Percentiles rank a stretch among this genome's conserved stretches.
These are phyloP conservation scores for Aradus depressus DNA, from an alignment of 2,888 invertebrate genomes.

Conservation along the genomic window DNA sequence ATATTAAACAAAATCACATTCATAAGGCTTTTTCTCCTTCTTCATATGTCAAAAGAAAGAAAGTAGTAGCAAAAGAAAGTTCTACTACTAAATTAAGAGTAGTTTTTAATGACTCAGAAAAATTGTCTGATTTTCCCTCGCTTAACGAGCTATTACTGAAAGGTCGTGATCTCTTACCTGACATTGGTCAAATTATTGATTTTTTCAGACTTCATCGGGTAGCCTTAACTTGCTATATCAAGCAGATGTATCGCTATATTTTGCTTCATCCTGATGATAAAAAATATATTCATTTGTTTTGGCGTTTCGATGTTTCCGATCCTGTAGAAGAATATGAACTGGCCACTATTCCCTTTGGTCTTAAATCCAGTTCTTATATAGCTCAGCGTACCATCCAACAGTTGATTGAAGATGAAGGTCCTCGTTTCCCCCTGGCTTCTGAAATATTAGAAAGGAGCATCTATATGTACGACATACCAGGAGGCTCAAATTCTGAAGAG, in stretches of 20 bases:
- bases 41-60: too few species aligned
- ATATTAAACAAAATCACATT: too few species aligned
- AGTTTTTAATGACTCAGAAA: too few species aligned
- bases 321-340: constrained; percentile 26
- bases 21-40: too few species aligned
- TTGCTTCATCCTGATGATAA: constrained; percentile 17
- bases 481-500: constrained; percentile 22
- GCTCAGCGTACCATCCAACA: constrained; percentile 27
- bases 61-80: too few species aligned
- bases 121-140: too few species aligned
- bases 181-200: not conserved
- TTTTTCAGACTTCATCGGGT: not conserved
- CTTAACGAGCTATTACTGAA: not conserved
- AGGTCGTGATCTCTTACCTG: not conserved
- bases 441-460: constrained; percentile 20
- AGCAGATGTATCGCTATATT: constrained; percentile 23
- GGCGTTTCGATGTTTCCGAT: constrained; percentile 21
- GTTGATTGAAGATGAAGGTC: constrained; percentile 23
- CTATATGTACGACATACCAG: constrained; percentile 31
- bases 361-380: constrained; percentile 27
- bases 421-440: constrained; percentile 23
- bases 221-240: constrained; percentile 17
- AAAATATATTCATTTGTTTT: constrained; percentile 29
- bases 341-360: constrained; percentile 29
- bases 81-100: too few species aligned